Evolutionary conservation across 1,140 invertebrate species (phyloP), one percentile per base, ranked within the genome.

Genomic region (Lasaia peninsularis): DNA sequence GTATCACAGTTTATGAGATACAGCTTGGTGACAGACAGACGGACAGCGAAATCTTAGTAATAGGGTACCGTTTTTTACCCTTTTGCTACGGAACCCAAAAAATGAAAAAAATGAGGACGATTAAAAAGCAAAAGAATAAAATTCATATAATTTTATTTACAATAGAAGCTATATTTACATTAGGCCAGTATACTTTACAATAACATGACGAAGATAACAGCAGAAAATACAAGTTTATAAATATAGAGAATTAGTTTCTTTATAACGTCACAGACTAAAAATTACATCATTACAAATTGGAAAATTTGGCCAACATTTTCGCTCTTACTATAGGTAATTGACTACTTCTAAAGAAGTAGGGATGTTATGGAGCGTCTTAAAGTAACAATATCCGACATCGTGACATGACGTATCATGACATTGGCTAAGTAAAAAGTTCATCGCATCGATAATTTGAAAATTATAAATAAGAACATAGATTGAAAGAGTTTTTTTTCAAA

Each of bases 161-260:
- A 40, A 40, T 40, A 40, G 35, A 40, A 40, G 35, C 35, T 40
- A 40, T 40, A 40, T 18, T 40, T 40, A 40, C 35, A 40, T 40
- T 40, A 40, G 35, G 35, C 35, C 35, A 16, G 35, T 40, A 18
- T 40, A 40, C 9, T 14, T 40, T 40, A 40, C 35, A 40, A 40
- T 40, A 40, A 40, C 35, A 40, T 40, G 14, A 40, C 16, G 35
- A 14, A 40, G 35, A 40, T 40, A 40, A 40, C 35, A 40, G 35
- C 14, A 16, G 35, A 40, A 40, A 40, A 40, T 40, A 40, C 35
- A 40, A 40, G 35, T 40, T 10, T 37, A 37, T 40, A 14, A 40
- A 40, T 18, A 40, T 40, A 40, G 5, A 5, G 35, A 40, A 18
- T 40, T 18, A 40, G 1, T 40, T 40, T 40, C 35, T 9, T 18